Conservation (phyloP, 2,888 invertebrate species). For the Mythimna impura region DNA sequence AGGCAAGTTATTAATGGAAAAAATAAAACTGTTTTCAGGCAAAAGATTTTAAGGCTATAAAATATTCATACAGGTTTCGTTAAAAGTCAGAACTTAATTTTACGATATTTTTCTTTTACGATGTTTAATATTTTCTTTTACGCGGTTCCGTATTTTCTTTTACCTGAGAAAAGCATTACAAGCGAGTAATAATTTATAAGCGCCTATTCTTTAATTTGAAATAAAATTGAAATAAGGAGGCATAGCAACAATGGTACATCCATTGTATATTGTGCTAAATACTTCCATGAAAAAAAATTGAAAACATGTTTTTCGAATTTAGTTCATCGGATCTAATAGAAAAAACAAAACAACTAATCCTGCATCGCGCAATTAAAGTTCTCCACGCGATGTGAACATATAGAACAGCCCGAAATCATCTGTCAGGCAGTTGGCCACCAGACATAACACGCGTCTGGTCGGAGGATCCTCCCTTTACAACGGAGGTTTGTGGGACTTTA, state of each 20-base stretch:
- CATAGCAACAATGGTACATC: too few relatives aligned
- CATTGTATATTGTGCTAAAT: neutral
- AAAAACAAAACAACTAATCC: neutral
- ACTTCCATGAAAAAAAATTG: neutral
- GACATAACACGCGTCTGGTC: too few relatives aligned
- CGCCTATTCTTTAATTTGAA: neutral
- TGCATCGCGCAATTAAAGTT: too few relatives aligned
- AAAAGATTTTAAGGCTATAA: conserved; percentile 40
- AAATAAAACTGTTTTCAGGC: conserved; percentile 10
- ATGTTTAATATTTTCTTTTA: conserved; percentile 6
- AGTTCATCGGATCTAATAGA: neutral
- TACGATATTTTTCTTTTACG: conserved; percentile 24
- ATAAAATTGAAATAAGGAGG: neutral
- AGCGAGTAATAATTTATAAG: conserved; percentile 7
- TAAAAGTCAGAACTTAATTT: conserved; percentile 38
- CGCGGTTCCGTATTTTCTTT: conserved; percentile 1
- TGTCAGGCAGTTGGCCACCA: too few relatives aligned
- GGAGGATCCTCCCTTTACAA: too few relatives aligned
- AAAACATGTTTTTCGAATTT: too few relatives aligned
- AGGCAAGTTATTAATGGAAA: conserved; percentile 5
- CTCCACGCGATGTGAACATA: too few relatives aligned
- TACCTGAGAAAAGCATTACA: conserved; percentile 21
- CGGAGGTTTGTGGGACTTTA: too few relatives aligned
- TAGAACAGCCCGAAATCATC: too few relatives aligned
- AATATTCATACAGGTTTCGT: conserved; percentile 41